Conservation (phyloP, 2,113 vertebrate genomes). For the Cervus canadensis region DNA sequence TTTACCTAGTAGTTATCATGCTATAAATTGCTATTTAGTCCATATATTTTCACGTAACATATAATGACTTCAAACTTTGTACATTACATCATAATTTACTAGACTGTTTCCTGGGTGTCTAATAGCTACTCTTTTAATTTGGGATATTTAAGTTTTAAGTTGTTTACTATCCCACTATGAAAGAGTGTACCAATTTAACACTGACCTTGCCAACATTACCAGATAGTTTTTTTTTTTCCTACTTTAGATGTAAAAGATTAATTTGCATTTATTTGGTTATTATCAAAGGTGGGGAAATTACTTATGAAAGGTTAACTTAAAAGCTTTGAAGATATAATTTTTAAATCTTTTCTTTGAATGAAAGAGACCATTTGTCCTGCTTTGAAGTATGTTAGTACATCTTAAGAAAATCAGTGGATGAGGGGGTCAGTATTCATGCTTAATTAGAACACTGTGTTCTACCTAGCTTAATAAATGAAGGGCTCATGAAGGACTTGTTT, state of each 20-base stretch:
- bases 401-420: neutral
- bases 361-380: neutral
- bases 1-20: neutral
- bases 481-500: neutral
- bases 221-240: neutral
- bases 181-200: neutral
- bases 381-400: neutral
- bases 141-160: neutral
- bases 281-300: conserved; percentile 13
- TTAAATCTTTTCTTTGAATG: conserved; percentile 15
- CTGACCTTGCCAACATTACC: neutral
- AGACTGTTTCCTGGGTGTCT: neutral
- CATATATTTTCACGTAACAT: neutral
- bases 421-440: neutral
- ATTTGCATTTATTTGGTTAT: conserved; percentile 6
- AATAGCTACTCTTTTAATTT: neutral
- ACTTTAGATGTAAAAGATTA: neutral
- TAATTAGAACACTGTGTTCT: neutral
- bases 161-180: neutral
- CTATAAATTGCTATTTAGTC: conserved; percentile 15
- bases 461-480: neutral
- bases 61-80: neutral
- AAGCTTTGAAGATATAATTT: neutral
- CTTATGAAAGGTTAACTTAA: conserved; percentile 30
- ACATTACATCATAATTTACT: neutral